Evolutionary conservation across 1,140 invertebrate genomes (phyloP), one percentile per base, ranked within the genome.

Genomic region (Andricus grossulariae): DNA sequence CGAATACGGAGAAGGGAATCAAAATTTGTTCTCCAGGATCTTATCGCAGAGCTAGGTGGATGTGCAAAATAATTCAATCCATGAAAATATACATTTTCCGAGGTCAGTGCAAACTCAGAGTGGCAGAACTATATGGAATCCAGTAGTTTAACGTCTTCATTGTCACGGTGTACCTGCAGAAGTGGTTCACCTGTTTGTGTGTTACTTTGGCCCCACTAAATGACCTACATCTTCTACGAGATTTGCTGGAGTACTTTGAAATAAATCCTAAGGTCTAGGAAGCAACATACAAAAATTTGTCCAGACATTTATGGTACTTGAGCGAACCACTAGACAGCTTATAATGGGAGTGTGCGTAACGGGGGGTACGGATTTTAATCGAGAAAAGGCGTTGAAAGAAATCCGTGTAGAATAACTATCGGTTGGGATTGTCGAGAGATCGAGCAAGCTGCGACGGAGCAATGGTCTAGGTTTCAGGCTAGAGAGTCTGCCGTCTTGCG

Each of bases 51-150:
- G 86, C 87, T 71, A 75, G 83, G 55, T 86, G 83, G 85, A 87
- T 88, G 86, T 77, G 84, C 13, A 90, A 82, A 83, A 81, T 83
- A 60, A 88, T 91, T 76, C 90, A 91, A 60, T 77, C 76, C 71
- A 75, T 90, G 18, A 91, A 91, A 86, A 88, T 90, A 16, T 81
- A 50, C 45, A 39, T 81, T 71, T 78, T 66, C 16, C 57, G 60
- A 18, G 57, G 21, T 57, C 60, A 72, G 18, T 73, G 70, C 39
- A 57, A 55, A 3, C 12, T 60, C 15, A 60, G 8, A 39, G 21
- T 16, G 39, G 32, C 5, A 39, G 52, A 77, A 57, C 3, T 52
- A 50, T 5, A 15, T 66, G 15, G 18, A 13, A 71, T 60, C 16
- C 5, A 70, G 15, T 21, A 73, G 10, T 72, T 76, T 32, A 50